Conservation (phyloP, 64 coral and sea anemone species). For the Porites lutea region DNA sequence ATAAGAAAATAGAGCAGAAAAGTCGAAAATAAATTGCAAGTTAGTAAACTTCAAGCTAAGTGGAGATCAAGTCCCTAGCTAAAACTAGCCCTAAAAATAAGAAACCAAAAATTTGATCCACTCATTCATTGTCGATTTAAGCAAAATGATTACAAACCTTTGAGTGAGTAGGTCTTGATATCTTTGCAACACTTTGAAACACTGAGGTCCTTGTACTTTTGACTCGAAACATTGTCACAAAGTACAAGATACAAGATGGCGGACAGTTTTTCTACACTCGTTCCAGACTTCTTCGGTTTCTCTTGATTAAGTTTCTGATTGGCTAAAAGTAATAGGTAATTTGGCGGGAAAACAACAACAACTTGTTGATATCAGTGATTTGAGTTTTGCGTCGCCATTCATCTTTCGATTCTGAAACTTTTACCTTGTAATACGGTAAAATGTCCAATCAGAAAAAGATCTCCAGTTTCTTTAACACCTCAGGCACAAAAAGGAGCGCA, state of each 20-base stretch:
- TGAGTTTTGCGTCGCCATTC: not conserved
- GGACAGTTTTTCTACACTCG: not conserved
- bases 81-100: not conserved
- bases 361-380: not conserved
- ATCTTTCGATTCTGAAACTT: not conserved
- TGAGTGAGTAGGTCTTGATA: not conserved
- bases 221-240: not conserved
- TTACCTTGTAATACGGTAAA: not conserved
- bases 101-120: not conserved
- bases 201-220: slow-evolving; percentile 17
- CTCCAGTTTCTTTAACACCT: slow-evolving; percentile 74
- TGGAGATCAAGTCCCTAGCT: not conserved
- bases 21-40: too few relatives aligned
- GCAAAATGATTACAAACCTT: slow-evolving; percentile 21
- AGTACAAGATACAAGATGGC: slow-evolving; percentile 30
- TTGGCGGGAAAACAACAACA: slow-evolving; percentile 31
- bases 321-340: not conserved
- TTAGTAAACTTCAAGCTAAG: too few relatives aligned
- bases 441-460: slow-evolving; percentile 59
- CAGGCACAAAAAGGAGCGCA: slow-evolving; percentile 68
- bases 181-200: not conserved
- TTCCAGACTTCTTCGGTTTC: slow-evolving; percentile 10
- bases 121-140: not conserved
- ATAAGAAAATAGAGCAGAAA: not conserved
- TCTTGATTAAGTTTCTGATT: not conserved